Percentiles rank a stretch among this genome's conserved stretches.
Conservation (phyloP, 2,888 invertebrate species). For the Parnassius apollo region DNA sequence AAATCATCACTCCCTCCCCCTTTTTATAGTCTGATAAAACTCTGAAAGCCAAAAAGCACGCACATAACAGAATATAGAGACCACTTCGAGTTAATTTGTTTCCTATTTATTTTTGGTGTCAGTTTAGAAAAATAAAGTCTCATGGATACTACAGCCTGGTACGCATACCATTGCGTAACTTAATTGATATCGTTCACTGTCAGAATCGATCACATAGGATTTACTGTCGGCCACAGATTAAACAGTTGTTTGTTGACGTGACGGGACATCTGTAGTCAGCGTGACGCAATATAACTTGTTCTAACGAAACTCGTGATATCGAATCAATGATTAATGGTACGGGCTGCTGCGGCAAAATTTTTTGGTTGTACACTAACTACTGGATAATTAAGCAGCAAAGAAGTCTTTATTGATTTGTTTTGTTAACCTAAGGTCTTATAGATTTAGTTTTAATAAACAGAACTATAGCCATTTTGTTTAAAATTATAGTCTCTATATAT, state of each 20-base stretch:
- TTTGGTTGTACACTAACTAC: neutral
- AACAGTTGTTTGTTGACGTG: slow-evolving; percentile 57
- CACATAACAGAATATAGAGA: too few species aligned
- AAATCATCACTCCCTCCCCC: too few species aligned
- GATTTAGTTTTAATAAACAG: too few species aligned
- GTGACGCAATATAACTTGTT: slow-evolving; percentile 43
- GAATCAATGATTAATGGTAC: slow-evolving; percentile 26
- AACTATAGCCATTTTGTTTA: too few species aligned
- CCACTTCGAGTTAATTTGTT: too few species aligned
- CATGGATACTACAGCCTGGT: slow-evolving; percentile 11
- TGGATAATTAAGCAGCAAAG: too few species aligned
- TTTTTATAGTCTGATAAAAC: too few species aligned
- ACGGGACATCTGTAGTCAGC: slow-evolving; percentile 37
- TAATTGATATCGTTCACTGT: slow-evolving; percentile 64
- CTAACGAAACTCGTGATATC: slow-evolving; percentile 32
- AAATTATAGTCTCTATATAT: too few species aligned
- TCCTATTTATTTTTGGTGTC: too few species aligned
- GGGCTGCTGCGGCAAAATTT: slow-evolving; percentile 2
- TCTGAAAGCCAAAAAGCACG: too few species aligned
- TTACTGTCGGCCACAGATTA: slow-evolving; percentile 53
- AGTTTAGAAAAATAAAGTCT: slow-evolving; percentile 10
- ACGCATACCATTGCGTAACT: slow-evolving; percentile 45
- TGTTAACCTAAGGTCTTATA: too few species aligned
- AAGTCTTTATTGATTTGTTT: too few species aligned
- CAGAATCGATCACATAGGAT: slow-evolving; percentile 65